Evolutionary conservation across 1,140 invertebrate genomes (phyloP).

Genomic region (Branchinecta lynchi): DNA sequence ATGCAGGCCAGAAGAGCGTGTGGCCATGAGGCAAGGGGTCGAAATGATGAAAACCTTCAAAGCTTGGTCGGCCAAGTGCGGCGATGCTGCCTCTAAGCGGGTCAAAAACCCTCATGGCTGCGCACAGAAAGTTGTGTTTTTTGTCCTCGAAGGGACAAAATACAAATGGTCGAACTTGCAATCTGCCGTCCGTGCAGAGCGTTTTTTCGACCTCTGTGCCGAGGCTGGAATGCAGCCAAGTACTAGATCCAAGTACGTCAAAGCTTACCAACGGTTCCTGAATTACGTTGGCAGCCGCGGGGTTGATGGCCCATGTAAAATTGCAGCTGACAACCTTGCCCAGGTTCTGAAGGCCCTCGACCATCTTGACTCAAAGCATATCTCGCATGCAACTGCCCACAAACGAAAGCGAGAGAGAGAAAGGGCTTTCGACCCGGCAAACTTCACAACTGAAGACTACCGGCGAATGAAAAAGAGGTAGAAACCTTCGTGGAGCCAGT

Average conservation of each 20-base stretch:
- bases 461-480: neutral
- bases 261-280: neutral
- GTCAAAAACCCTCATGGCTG: neutral
- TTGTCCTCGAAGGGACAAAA: neutral
- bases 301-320: neutral
- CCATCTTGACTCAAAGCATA: neutral
- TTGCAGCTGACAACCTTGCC: neutral
- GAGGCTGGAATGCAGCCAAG: neutral
- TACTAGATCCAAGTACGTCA: neutral
- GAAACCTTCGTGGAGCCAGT: neutral
- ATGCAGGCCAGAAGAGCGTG: too few species aligned
- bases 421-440: neutral
- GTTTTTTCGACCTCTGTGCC: neutral
- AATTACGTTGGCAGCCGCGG: neutral
- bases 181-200: neutral
- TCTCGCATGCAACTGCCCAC: neutral
- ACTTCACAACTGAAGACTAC: neutral
- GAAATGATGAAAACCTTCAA: neutral
- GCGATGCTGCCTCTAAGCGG: neutral
- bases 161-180: neutral
- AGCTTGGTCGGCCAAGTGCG: neutral
- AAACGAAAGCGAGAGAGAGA: neutral
- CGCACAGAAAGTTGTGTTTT: neutral
- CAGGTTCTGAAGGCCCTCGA: neutral
- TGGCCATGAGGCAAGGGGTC: neutral